Percentiles rank a stretch among this genome's conserved stretches.
phyloP scores from a whole-genome alignment of 2,888 invertebrate genomes.

The Eristalinus aeneus region DNA sequence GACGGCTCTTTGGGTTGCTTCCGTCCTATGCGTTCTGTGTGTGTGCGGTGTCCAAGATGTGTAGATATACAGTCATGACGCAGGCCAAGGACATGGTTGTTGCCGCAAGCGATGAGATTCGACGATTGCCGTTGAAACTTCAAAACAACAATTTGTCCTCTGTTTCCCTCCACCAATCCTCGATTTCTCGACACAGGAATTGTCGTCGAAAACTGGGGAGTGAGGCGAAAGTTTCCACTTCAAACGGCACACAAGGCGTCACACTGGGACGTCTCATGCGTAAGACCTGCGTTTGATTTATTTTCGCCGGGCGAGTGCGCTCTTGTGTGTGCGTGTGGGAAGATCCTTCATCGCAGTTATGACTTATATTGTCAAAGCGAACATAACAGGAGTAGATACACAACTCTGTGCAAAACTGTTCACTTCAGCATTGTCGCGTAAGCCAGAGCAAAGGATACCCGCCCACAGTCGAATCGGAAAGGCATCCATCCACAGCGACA shows the following conservation, averaged over 20 bases:
- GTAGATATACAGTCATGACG: not conserved
- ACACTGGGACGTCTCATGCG: conserved; percentile 51
- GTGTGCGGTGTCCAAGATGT: not conserved
- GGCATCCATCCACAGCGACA: not conserved
- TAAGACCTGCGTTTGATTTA: conserved; percentile 50
- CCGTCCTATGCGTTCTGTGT: not conserved
- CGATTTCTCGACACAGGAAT: not conserved
- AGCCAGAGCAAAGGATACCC: not conserved
- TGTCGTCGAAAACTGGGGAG: not conserved
- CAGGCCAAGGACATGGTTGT: not conserved
- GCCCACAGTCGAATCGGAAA: not conserved
- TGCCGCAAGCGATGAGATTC: not conserved
- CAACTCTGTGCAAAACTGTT: conserved; percentile 12
- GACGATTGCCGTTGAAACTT: conserved; percentile 7
- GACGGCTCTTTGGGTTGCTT: not conserved
- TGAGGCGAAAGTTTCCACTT: conserved; percentile 8
- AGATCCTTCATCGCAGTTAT: conserved; percentile 3
- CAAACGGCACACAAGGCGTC: conserved; percentile 39
- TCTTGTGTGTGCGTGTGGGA: not conserved
- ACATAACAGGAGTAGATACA: conserved; percentile 12
- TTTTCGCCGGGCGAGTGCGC: not conserved
- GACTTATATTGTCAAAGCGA: not conserved
- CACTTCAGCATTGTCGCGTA: not conserved
- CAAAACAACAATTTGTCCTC: conserved; percentile 3
- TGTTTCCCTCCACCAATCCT: not conserved